A percentile compares a stretch with the other conserved stretches of the same genome.
Evolutionary conservation across 1,140 invertebrate genomes (phyloP).

Genomic region (Chrysomallon squamiferum): DNA sequence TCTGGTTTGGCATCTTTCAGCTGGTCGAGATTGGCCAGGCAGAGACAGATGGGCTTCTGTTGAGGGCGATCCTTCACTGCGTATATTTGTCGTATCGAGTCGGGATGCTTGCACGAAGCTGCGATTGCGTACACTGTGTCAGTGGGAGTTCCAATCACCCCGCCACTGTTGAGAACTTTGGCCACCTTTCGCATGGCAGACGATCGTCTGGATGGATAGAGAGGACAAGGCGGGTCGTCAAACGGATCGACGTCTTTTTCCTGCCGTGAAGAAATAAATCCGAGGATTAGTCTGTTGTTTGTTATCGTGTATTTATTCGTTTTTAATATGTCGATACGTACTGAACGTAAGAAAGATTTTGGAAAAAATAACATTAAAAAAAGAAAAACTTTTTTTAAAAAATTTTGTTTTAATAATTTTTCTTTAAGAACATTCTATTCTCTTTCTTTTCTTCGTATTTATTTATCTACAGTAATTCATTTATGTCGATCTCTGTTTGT

Average conservation of each 20-base stretch:
- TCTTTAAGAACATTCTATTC: not conserved
- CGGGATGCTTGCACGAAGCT: constrained; percentile 42
- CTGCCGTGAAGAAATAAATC: constrained; percentile 2
- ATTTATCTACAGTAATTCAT: not conserved
- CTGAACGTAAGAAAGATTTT: not conserved
- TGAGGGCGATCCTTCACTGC: constrained; percentile 38
- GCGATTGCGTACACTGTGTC: constrained; percentile 49
- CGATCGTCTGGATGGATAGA: constrained; percentile 38
- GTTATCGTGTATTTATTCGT: not conserved
- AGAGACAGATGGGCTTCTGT: constrained; percentile 50
- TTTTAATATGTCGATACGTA: not conserved
- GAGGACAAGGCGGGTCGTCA: constrained; percentile 23
- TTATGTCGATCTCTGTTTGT: not conserved
- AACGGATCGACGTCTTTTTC: constrained; percentile 15
- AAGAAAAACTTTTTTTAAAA: not conserved
- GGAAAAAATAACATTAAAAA: not conserved
- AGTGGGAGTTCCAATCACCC: constrained; percentile 43
- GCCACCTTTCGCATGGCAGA: constrained; percentile 31
- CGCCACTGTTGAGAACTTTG: constrained; percentile 32
- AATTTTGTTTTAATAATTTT: not conserved
- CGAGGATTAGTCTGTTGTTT: not conserved
- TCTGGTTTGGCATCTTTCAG: constrained; percentile 33
- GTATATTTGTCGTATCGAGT: constrained; percentile 41
- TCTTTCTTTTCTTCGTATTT: not conserved
- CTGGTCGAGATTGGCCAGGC: constrained; percentile 43